Evolutionary conservation across 2,113 vertebrate genomes (phyloP).

Genomic region (Lepidothrix coronata): DNA sequence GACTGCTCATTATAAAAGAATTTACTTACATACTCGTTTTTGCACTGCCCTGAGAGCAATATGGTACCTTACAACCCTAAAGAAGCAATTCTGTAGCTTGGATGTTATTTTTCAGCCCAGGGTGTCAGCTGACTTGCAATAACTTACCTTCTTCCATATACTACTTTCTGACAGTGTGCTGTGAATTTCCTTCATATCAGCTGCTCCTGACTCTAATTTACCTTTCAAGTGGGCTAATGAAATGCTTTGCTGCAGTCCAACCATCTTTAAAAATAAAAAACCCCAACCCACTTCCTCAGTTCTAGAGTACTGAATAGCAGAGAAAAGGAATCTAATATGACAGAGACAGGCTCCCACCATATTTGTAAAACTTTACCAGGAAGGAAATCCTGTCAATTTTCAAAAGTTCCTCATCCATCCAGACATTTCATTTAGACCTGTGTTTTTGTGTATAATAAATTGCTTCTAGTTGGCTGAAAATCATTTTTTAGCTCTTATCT

Average conservation of each 20-base stretch:
- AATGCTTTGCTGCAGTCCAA: not conserved
- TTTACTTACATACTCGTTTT: not conserved
- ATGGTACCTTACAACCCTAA: not conserved
- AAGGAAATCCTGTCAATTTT: constrained; percentile 65
- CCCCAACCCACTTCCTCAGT: not conserved
- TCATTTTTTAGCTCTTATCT: constrained; percentile 78
- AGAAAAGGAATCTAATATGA: not conserved
- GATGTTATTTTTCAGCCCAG: not conserved
- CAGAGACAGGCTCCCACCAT: not conserved
- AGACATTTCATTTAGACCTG: constrained; percentile 66
- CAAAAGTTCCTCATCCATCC: constrained; percentile 60
- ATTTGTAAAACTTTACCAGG: constrained; percentile 50
- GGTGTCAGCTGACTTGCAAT: not conserved
- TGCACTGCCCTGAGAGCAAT: not conserved
- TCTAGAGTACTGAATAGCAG: not conserved
- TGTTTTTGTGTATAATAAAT: constrained; percentile 80
- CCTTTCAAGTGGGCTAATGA: constrained; percentile 37
- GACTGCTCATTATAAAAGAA: not conserved
- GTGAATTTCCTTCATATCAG: not conserved
- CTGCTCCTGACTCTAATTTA: constrained; percentile 12
- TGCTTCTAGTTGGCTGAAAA: constrained; percentile 79
- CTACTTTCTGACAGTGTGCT: not conserved
- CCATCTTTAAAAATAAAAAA: not conserved
- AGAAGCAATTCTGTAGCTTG: not conserved
- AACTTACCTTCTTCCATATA: not conserved